Evolutionary conservation across 2,113 vertebrate species (phyloP).

Genomic region (Elaphurus davidianus): DNA sequence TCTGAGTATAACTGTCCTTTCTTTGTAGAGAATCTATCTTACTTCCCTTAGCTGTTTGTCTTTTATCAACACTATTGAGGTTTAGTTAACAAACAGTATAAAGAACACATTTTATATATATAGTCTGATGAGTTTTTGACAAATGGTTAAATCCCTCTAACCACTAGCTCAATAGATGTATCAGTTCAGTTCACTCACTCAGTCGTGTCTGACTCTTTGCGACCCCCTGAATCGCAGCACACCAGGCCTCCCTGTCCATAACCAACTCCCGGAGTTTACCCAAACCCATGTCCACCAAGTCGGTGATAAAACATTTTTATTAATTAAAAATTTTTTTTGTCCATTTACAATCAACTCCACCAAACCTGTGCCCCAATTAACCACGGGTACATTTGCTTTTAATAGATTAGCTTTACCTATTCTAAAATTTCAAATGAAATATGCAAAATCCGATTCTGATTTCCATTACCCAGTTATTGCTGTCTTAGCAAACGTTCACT

Average conservation of each 20-base stretch:
- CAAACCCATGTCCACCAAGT: too few relatives aligned
- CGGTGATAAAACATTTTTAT: not conserved
- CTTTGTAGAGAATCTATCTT: not conserved
- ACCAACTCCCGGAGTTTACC: too few relatives aligned
- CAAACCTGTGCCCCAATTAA: not conserved
- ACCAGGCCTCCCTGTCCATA: too few relatives aligned
- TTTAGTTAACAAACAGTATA: not conserved
- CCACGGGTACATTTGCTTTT: not conserved
- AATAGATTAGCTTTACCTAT: not conserved
- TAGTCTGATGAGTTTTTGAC: not conserved
- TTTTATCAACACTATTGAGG: not conserved
- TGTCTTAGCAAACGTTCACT: not conserved
- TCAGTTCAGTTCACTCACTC: too few relatives aligned
- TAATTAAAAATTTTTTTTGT: not conserved
- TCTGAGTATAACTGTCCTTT: not conserved
- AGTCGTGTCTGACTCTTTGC: too few relatives aligned
- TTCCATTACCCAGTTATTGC: not conserved
- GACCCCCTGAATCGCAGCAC: too few relatives aligned
- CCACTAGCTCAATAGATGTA: not conserved
- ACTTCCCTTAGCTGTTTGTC: not conserved
- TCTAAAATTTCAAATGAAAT: not conserved
- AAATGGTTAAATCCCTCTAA: not conserved
- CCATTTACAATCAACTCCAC: not conserved
- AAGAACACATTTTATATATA: not conserved
- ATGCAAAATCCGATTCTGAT: not conserved